These are phyloP conservation scores for Drosophila incognita DNA, from an alignment of 2,888 invertebrate species.

Conservation along the genomic window DNA sequence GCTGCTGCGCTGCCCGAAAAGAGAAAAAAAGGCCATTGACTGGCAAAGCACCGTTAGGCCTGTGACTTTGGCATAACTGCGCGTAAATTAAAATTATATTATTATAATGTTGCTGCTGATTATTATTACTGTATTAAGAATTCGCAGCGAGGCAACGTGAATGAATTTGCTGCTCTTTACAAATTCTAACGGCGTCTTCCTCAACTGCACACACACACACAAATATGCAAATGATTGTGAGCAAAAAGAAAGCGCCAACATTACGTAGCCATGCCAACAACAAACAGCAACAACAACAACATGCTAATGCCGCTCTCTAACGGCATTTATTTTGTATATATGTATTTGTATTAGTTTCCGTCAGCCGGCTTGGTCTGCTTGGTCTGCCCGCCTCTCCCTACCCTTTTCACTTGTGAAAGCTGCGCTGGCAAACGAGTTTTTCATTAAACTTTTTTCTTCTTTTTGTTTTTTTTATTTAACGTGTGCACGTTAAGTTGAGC, in stretches of 20 bases:
- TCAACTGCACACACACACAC: conserved; percentile 21
- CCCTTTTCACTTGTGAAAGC: conserved; percentile 74
- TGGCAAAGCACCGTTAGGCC: conserved; percentile 56
- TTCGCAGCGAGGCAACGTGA: conserved; percentile 44
- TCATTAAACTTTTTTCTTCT: conserved; percentile 13
- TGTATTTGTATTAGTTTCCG: conserved; percentile 44
- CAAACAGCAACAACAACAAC: conserved; percentile 33
- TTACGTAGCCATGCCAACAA: conserved; percentile 70
- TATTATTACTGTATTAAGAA: conserved; percentile 60
- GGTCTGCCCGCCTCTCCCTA: conserved; percentile 5
- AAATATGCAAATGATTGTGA: conserved; percentile 52
- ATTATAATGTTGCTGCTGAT: conserved; percentile 52
- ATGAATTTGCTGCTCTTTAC: conserved; percentile 68
- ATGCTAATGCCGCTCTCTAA: conserved; percentile 71
- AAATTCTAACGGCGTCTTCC: conserved; percentile 76
- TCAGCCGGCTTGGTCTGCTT: conserved; percentile 54
- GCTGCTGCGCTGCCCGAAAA: conserved; percentile 34
- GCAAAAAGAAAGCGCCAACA: conserved; percentile 75
- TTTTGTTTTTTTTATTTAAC: conserved; percentile 18
- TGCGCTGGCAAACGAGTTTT: conserved; percentile 69
- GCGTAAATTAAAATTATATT: conserved; percentile 69
- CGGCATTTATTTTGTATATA: conserved; percentile 49
- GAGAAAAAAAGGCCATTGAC: conserved; percentile 54
- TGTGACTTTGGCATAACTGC: conserved; percentile 63
- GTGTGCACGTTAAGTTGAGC: conserved; percentile 47